phyloP scores from a whole-genome alignment of 1,140 invertebrate genomes.

The Whitmania pigra region DNA sequence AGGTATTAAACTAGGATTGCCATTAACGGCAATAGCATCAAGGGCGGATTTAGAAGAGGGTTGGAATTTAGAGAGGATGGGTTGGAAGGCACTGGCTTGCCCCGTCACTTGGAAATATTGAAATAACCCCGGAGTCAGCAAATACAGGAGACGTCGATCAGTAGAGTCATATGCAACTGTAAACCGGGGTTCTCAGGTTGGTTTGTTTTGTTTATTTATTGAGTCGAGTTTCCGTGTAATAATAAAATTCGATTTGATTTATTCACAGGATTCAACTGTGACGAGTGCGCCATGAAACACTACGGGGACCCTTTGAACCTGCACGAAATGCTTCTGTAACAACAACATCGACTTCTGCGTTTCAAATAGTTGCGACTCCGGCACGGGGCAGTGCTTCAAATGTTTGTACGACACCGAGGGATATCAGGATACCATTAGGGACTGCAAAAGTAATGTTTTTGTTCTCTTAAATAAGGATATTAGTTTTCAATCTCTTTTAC shows the following conservation, averaged over 20 bases:
- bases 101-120: too few relatives aligned
- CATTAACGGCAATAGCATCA: too few relatives aligned
- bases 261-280: constrained; percentile 51
- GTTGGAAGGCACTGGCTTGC: too few relatives aligned
- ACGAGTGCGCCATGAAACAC: constrained; percentile 85
- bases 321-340: constrained; percentile 22
- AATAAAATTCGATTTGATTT: not conserved
- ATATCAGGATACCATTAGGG: constrained; percentile 58
- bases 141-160: constrained; percentile 62
- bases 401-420: constrained; percentile 88
- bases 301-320: constrained; percentile 68
- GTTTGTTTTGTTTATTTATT: not conserved
- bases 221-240: not conserved
- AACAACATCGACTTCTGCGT: constrained; percentile 56
- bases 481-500: too few relatives aligned
- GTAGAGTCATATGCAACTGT: constrained; percentile 87
- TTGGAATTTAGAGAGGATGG: too few relatives aligned
- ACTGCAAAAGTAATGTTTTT: constrained; percentile 29
- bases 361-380: constrained; percentile 28
- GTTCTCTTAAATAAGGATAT: not conserved
- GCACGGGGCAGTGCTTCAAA: constrained; percentile 18
- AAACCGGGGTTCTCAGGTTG: constrained; percentile 67
- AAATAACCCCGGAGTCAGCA: too few relatives aligned
- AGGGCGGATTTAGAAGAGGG: too few relatives aligned
- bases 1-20: too few relatives aligned